Evolutionary conservation across 2,797 vertebrate genomes (phyloP).

Genomic region (Cacajao melanocephalus): DNA sequence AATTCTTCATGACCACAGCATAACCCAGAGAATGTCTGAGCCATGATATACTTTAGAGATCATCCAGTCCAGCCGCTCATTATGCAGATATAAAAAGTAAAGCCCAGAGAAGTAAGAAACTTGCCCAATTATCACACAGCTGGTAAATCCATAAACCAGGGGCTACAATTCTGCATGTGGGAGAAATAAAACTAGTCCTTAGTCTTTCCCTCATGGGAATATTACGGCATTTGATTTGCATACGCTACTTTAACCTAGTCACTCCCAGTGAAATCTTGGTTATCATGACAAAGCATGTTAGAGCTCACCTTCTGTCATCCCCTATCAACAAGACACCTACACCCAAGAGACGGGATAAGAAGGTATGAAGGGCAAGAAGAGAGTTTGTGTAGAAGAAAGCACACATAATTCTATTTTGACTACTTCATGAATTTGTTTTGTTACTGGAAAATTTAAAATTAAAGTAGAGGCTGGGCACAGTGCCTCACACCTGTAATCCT

Average conservation of each 20-base stretch:
- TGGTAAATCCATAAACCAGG: neutral
- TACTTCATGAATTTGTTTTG: neutral
- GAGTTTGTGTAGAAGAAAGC: neutral
- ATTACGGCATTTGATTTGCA: neutral
- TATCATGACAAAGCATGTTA: neutral
- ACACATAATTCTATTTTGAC: neutral
- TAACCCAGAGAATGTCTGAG: neutral
- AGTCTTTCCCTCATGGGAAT: neutral
- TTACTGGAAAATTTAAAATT: neutral
- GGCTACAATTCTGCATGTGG: neutral
- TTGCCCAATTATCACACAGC: neutral
- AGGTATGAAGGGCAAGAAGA: neutral
- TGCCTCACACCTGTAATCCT: neutral
- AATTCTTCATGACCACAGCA: neutral
- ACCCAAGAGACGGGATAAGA: neutral
- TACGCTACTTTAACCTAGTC: neutral
- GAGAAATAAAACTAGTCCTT: neutral
- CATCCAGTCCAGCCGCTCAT: neutral
- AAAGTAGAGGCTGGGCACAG: neutral
- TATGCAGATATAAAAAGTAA: neutral
- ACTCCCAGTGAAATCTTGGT: neutral
- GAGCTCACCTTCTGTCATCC: neutral
- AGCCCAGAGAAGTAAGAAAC: neutral
- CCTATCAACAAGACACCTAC: neutral
- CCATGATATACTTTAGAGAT: neutral